A percentile compares a stretch with the other conserved stretches of the same genome.
Conservation (phyloP, 2,113 vertebrate species). For the Cephalopterus ornatus region DNA sequence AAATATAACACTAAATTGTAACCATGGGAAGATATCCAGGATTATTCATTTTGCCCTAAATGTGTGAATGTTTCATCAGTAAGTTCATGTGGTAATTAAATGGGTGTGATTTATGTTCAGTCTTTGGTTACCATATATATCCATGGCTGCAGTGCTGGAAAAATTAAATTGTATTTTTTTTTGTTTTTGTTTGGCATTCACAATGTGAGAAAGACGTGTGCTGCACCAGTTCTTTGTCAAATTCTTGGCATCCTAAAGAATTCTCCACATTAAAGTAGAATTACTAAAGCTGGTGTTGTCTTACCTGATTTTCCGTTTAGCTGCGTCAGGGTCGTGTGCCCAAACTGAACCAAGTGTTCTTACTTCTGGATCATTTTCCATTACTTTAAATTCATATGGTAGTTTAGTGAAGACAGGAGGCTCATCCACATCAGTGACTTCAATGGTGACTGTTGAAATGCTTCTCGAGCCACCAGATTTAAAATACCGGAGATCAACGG, state of each 20-base stretch:
- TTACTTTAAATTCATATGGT: slow-evolving; percentile 79
- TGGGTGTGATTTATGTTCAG: neutral
- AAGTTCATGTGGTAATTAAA: neutral
- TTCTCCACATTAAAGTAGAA: neutral
- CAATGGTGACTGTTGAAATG: slow-evolving; percentile 72
- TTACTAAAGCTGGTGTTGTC: neutral
- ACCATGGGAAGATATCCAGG: neutral
- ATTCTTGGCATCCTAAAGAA: neutral
- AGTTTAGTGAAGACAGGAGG: slow-evolving; percentile 80
- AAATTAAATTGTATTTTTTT: neutral
- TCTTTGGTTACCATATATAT: neutral
- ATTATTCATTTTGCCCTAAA: neutral
- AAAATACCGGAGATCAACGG: slow-evolving; percentile 58
- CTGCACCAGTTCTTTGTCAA: too few relatives aligned
- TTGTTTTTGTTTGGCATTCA: neutral
- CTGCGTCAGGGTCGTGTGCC: slow-evolving; percentile 83
- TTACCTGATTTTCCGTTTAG: slow-evolving; percentile 79
- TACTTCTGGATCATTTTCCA: slow-evolving; percentile 75
- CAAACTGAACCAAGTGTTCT: slow-evolving; percentile 72
- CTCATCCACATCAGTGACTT: slow-evolving; percentile 87
- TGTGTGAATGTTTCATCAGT: neutral
- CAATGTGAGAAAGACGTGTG: too few relatives aligned
- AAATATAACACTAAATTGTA: neutral
- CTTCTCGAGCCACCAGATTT: slow-evolving; percentile 28
- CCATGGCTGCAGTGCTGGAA: neutral